phyloP scores from a whole-genome alignment of 2,113 vertebrate species.

The Chloropsis cyanopogon region DNA sequence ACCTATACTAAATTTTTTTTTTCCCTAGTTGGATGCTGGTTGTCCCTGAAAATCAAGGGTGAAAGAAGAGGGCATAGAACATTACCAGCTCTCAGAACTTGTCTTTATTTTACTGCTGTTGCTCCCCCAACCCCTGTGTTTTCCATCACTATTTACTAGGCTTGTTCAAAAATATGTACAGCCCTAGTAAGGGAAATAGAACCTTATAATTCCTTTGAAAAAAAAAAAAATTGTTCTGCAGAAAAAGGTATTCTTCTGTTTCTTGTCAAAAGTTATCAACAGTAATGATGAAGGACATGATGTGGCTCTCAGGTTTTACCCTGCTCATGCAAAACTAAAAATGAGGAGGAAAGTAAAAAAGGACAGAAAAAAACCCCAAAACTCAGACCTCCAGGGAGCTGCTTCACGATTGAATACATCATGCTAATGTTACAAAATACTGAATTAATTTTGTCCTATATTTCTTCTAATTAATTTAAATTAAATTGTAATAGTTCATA shows the following conservation, averaged over 20 bases:
- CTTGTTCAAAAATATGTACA: background rate
- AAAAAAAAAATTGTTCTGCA: background rate
- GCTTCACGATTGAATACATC: accelerated
- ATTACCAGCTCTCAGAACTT: background rate
- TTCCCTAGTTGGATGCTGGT: background rate
- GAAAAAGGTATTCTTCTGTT: background rate
- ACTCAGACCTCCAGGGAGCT: background rate
- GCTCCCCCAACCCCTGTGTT: accelerated
- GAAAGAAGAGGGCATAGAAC: background rate
- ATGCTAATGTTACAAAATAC: background rate
- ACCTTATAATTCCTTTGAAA: background rate
- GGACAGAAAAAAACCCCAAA: background rate
- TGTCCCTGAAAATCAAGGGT: background rate
- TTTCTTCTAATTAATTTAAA: conserved; percentile 18
- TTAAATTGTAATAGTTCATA: background rate
- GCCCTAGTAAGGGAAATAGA: background rate
- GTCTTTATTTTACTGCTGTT: background rate
- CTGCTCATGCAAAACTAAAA: background rate
- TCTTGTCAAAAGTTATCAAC: background rate
- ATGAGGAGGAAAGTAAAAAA: background rate
- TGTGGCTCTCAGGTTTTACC: background rate
- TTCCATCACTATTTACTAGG: background rate
- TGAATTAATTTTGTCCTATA: background rate
- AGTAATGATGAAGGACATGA: background rate
- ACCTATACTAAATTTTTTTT: background rate